phyloP scores from a whole-genome alignment of 2,797 vertebrate species.

The Todus mexicanus region DNA sequence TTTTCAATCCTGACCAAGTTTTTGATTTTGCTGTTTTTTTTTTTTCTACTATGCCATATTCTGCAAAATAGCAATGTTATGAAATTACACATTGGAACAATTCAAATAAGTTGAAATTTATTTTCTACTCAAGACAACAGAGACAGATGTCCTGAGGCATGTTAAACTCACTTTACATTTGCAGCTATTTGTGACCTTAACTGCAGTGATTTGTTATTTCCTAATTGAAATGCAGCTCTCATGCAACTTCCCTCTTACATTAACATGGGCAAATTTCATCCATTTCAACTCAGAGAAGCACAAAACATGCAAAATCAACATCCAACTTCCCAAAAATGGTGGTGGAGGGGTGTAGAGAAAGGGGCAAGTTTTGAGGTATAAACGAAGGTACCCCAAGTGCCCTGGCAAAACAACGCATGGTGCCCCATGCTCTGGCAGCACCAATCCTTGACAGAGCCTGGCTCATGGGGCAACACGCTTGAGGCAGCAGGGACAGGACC shows the following conservation, averaged over 20 bases:
- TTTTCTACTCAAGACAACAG: not conserved
- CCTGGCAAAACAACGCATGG: too few species aligned
- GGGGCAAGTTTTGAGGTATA: not conserved
- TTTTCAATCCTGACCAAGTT: not conserved
- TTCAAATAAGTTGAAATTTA: not conserved
- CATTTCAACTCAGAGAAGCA: not conserved
- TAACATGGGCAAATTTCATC: not conserved
- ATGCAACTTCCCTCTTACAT: fast-evolving
- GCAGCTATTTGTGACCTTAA: fast-evolving
- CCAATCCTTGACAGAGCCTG: not conserved
- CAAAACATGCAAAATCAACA: fast-evolving
- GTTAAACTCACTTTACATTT: not conserved
- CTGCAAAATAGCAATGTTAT: not conserved
- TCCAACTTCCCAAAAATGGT: fast-evolving
- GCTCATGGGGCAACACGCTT: not conserved
- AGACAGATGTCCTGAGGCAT: not conserved
- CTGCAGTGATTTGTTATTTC: fast-evolving
- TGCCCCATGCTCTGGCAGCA: too few species aligned
- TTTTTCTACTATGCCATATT: not conserved
- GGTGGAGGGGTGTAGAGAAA: too few species aligned
- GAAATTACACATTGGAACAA: not conserved
- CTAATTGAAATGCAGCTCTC: not conserved
- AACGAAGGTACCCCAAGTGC: not conserved
- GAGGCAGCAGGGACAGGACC: fast-evolving
- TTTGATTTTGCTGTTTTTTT: too few species aligned